These are phyloP conservation scores for Chionis minor DNA, from an alignment of 2,113 vertebrate genomes.

Conservation along the genomic window DNA sequence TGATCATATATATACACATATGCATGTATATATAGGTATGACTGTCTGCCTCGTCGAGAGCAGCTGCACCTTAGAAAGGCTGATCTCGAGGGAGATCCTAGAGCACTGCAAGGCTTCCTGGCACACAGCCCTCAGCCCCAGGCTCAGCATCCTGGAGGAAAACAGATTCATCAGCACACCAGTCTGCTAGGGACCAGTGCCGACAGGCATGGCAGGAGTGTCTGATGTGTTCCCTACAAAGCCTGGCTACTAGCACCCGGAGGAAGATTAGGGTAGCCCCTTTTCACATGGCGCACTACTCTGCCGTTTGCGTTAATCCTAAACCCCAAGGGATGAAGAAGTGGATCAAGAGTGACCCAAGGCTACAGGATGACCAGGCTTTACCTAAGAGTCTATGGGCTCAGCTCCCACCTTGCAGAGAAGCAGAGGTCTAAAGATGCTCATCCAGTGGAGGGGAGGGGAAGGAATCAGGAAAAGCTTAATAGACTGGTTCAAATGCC, in stretches of 20 bases:
- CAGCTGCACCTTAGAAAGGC: slow-evolving; percentile 39
- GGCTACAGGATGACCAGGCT: neutral
- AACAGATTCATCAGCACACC: neutral
- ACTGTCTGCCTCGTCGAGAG: slow-evolving; percentile 8
- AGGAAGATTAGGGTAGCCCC: neutral
- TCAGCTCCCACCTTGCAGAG: slow-evolving; percentile 18
- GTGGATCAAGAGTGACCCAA: neutral
- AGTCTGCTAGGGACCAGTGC: neutral
- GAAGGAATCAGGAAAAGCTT: slow-evolving; percentile 20
- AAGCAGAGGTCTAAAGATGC: neutral
- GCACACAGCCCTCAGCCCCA: neutral
- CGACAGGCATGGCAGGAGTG: neutral
- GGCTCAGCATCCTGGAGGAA: slow-evolving; percentile 1
- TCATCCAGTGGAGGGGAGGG: neutral
- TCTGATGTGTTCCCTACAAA: neutral
- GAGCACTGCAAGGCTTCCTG: neutral
- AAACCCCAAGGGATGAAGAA: neutral
- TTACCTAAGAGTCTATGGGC: neutral
- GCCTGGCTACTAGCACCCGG: neutral
- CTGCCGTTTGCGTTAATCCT: slow-evolving; percentile 5
- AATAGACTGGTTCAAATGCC: slow-evolving; percentile 21
- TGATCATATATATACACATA: neutral
- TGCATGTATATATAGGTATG: neutral
- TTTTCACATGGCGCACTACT: neutral
- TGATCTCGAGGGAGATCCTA: neutral